Evolutionary conservation across 2,888 invertebrate genomes (phyloP).

Genomic region (Chrysomela aeneicollis): DNA sequence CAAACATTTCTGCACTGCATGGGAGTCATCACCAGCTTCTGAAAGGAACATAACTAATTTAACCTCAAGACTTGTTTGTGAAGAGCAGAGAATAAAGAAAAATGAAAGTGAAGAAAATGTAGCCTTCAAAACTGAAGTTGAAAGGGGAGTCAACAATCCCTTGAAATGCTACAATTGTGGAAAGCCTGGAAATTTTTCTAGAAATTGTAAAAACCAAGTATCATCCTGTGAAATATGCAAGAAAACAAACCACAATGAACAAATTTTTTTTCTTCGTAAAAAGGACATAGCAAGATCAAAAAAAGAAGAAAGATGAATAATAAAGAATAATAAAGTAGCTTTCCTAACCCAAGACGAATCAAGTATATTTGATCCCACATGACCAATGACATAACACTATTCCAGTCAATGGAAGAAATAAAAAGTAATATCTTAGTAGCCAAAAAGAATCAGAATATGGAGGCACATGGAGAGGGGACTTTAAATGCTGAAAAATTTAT

Average conservation of each 20-base stretch:
- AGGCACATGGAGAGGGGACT: constrained; percentile 24
- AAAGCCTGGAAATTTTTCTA: constrained; percentile 23
- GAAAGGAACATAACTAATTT: constrained; percentile 39
- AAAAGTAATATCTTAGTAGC: constrained; percentile 22
- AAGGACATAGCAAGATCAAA: neutral
- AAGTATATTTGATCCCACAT: constrained; percentile 21
- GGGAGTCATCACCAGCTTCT: constrained; percentile 34
- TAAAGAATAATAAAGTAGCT: constrained; percentile 6
- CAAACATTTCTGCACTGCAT: constrained; percentile 42
- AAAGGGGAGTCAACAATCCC: neutral
- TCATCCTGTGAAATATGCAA: constrained; percentile 17
- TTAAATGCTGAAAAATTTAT: constrained; percentile 25
- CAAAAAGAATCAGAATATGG: constrained; percentile 28
- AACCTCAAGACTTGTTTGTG: constrained; percentile 23
- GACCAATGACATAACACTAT: constrained; percentile 14
- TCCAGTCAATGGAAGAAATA: neutral
- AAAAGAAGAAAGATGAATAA: neutral
- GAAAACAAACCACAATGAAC: constrained; percentile 22
- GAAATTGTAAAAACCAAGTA: constrained; percentile 12
- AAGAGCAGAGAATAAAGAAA: constrained; percentile 26
- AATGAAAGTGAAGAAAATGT: constrained; percentile 16
- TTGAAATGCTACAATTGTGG: constrained; percentile 20
- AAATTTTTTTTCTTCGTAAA: constrained; percentile 17
- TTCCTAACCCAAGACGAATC: constrained; percentile 4
- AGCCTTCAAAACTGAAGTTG: constrained; percentile 16